Conservation (phyloP, 2,888 invertebrate species). For the Pinctada fucata region DNA sequence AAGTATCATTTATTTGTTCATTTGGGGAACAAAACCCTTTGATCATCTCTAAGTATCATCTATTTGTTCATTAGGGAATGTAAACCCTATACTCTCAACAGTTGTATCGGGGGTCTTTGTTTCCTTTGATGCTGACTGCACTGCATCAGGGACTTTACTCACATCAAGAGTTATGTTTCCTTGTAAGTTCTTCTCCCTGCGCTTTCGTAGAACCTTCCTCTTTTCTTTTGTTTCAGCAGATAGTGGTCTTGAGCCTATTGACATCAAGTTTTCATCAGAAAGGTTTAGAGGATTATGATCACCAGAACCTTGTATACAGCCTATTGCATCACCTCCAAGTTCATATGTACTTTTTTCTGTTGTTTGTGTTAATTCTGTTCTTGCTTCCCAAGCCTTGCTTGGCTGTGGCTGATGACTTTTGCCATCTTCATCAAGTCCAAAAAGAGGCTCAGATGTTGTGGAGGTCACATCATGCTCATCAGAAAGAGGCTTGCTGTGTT, state of each 20-base stretch:
- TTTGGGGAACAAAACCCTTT: too few relatives aligned
- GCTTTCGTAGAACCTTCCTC: neutral
- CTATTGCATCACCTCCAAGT: neutral
- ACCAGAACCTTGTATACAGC: too few relatives aligned
- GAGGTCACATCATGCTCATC: neutral
- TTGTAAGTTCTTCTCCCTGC: neutral
- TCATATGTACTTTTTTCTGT: neutral
- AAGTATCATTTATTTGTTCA: too few relatives aligned
- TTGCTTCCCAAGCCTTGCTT: neutral
- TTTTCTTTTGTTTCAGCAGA: neutral
- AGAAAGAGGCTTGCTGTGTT: neutral
- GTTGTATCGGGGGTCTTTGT: neutral
- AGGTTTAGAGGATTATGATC: too few relatives aligned
- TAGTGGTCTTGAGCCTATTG: neutral
- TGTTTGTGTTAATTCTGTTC: neutral
- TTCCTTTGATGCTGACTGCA: neutral
- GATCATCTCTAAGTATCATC: too few relatives aligned
- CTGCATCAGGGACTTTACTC: neutral
- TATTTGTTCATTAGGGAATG: too few relatives aligned
- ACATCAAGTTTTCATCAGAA: neutral
- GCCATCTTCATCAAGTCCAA: neutral
- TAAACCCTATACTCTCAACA: too few relatives aligned
- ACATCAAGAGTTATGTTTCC: neutral
- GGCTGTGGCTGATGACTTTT: neutral
- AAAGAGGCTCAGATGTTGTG: neutral